A percentile compares a stretch with the other conserved stretches of the same genome.
phyloP scores from a whole-genome alignment of 2,797 vertebrate species.

The Tadarida brasiliensis region DNA sequence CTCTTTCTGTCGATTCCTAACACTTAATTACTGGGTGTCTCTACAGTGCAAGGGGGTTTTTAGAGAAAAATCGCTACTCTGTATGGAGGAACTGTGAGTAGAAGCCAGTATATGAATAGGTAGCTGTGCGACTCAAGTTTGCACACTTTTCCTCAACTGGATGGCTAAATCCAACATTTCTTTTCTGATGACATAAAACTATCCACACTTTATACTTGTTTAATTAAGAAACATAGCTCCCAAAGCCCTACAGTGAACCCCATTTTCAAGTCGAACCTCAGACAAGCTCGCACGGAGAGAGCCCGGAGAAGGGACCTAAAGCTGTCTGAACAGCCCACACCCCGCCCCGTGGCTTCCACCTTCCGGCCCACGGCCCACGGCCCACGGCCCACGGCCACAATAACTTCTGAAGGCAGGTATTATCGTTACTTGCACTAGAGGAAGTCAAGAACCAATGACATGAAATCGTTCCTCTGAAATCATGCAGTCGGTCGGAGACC shows the following conservation, averaged over 20 bases:
- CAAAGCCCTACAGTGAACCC: background rate
- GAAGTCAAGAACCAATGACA: background rate
- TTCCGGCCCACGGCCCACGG: background rate
- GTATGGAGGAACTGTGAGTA: background rate
- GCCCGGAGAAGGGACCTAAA: background rate
- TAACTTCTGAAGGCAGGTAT: background rate
- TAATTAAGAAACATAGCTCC: background rate
- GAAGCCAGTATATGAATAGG: background rate
- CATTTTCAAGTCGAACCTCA: background rate
- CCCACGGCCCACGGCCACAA: background rate
- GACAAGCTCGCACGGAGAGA: background rate
- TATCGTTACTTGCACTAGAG: background rate
- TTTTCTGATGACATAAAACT: background rate
- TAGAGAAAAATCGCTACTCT: background rate
- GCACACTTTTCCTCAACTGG: background rate
- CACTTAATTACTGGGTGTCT: background rate
- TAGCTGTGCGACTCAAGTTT: background rate
- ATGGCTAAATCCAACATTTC: background rate
- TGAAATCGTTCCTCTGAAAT: background rate
- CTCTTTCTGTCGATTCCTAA: background rate
- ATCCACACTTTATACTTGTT: background rate
- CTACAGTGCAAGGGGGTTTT: background rate
- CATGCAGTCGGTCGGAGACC: background rate
- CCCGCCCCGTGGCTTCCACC: rapidly evolving
- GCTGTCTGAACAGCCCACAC: background rate